These are phyloP conservation scores for Octonoba sinensis DNA, from an alignment of 2,888 invertebrate species.

Conservation along the genomic window DNA sequence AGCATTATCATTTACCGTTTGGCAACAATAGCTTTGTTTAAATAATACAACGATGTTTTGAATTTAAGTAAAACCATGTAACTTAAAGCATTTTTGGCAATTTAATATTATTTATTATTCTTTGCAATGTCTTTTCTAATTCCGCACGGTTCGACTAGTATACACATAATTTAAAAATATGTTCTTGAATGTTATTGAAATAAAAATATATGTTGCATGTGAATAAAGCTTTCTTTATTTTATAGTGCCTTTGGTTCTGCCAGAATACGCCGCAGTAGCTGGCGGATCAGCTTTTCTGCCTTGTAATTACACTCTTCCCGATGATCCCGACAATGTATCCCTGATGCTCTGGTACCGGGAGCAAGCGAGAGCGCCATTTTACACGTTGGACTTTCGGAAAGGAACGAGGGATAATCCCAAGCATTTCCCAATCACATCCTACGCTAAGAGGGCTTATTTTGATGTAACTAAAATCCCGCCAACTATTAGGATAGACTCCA, in stretches of 20 bases:
- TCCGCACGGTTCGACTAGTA: too few relatives aligned
- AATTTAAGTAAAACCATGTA: too few relatives aligned
- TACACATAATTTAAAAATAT: too few relatives aligned
- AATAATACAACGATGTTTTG: too few relatives aligned
- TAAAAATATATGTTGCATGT: too few relatives aligned
- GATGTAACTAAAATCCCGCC: conserved; percentile 49
- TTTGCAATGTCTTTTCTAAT: too few relatives aligned
- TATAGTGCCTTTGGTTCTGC: conserved; percentile 25
- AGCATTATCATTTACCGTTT: too few relatives aligned
- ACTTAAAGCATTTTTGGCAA: too few relatives aligned
- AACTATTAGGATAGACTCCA: conserved; percentile 42
- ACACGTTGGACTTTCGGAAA: conserved; percentile 57
- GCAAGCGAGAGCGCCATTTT: conserved; percentile 49
- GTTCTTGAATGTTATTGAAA: too few relatives aligned
- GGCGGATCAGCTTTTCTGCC: conserved; percentile 46
- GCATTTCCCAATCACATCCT: conserved; percentile 50
- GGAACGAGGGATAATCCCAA: conserved; percentile 58
- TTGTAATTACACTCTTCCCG: conserved; percentile 57
- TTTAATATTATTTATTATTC: too few relatives aligned
- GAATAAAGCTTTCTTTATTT: conserved; percentile 9
- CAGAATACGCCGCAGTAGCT: conserved; percentile 55
- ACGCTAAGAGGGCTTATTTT: conserved; percentile 56
- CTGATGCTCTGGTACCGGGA: conserved; percentile 62
- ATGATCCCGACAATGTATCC: conserved; percentile 37
- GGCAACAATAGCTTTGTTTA: too few relatives aligned